These are phyloP conservation scores for Malacoraja senta DNA, from an alignment of 2,797 vertebrate genomes.

Conservation along the genomic window DNA sequence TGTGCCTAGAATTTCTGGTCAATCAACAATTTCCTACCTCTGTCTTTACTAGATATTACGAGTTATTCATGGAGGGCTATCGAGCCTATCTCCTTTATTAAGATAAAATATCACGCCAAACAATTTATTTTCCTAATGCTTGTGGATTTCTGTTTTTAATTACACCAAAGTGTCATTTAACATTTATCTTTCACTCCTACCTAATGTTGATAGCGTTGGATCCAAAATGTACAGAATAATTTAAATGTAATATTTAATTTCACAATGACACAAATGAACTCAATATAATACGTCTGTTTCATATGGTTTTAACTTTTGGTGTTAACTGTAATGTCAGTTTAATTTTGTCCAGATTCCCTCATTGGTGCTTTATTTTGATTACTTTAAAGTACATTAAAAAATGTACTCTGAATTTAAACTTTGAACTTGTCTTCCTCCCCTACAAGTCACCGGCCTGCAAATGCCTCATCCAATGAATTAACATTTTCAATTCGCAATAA, in stretches of 20 bases:
- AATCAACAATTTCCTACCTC: neutral
- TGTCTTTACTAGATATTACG: neutral
- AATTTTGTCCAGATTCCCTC: neutral
- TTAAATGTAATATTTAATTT: neutral
- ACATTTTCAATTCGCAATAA: neutral
- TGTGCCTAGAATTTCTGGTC: neutral
- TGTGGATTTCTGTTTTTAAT: neutral
- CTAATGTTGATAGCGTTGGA: neutral
- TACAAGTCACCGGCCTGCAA: neutral
- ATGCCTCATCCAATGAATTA: neutral
- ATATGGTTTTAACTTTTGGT: neutral
- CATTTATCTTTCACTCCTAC: neutral
- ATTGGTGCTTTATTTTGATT: neutral
- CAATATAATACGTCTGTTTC: neutral
- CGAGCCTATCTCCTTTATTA: neutral
- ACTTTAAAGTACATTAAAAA: neutral
- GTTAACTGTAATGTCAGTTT: neutral
- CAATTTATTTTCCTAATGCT: neutral
- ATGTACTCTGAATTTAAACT: neutral
- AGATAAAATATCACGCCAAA: neutral
- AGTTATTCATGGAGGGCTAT: neutral
- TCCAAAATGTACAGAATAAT: neutral
- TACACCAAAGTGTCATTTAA: neutral
- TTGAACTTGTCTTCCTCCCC: neutral
- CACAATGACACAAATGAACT: neutral